These are phyloP conservation scores for Harpagifer antarcticus DNA, from an alignment of 2,797 vertebrate genomes.

Conservation along the genomic window DNA sequence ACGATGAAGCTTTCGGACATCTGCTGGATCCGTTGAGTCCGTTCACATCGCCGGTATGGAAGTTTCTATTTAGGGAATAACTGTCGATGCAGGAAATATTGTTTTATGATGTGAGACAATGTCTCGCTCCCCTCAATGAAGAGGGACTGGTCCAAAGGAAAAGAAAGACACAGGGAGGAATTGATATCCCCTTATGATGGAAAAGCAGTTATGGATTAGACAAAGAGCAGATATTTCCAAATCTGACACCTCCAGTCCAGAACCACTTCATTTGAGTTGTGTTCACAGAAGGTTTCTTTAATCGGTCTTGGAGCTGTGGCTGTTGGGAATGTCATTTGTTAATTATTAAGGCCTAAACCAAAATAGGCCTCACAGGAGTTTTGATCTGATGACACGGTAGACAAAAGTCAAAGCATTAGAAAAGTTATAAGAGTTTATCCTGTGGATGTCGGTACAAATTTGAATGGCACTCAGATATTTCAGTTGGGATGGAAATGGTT, in stretches of 20 bases:
- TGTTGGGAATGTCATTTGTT: too few relatives aligned
- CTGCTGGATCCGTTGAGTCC: conserved; percentile 66
- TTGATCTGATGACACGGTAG: too few relatives aligned
- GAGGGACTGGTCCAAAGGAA: conserved; percentile 43
- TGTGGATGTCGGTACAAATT: too few relatives aligned
- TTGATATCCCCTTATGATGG: conserved; percentile 26
- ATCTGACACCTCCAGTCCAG: conserved; percentile 17
- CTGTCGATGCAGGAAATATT: conserved; percentile 66
- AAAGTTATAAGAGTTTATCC: too few relatives aligned
- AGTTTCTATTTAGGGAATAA: conserved; percentile 72
- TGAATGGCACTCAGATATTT: too few relatives aligned
- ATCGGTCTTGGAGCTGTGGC: too few relatives aligned
- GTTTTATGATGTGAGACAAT: conserved; percentile 76
- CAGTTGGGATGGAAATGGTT: too few relatives aligned
- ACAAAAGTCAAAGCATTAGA: too few relatives aligned
- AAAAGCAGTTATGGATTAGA: conserved; percentile 35
- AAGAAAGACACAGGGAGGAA: conserved; percentile 31
- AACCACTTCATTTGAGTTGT: conserved; percentile 12
- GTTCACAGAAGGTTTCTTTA: background rate
- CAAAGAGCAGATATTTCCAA: conserved; percentile 27
- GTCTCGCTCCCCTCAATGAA: conserved; percentile 29
- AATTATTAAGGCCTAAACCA: too few relatives aligned
- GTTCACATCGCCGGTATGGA: conserved; percentile 45
- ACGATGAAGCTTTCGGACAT: conserved; percentile 57
- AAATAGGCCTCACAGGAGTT: too few relatives aligned